These are phyloP conservation scores for Eleutherodactylus coqui DNA, from an alignment of 2,797 vertebrate species.

Conservation along the genomic window DNA sequence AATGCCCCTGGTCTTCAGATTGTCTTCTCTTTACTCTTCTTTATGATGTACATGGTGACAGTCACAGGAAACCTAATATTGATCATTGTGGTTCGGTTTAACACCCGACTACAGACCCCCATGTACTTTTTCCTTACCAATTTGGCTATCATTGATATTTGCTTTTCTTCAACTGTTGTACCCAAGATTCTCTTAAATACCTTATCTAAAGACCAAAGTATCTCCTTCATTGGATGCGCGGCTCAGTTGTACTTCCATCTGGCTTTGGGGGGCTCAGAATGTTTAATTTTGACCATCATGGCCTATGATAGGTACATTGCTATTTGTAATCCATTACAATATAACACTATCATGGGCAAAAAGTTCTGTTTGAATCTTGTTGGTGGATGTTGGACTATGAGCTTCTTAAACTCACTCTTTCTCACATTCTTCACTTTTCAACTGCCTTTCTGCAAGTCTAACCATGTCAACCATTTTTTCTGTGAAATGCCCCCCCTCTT, in stretches of 20 bases:
- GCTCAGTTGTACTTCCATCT: constrained; percentile 20
- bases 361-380: not conserved
- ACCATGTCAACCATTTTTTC: constrained; percentile 19
- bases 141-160: constrained; percentile 35
- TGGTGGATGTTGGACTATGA: not conserved
- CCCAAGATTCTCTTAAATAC: constrained; percentile 24
- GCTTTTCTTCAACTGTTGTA: constrained; percentile 6
- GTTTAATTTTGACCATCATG: constrained; percentile 24
- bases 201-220: constrained; percentile 4
- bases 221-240: constrained; percentile 29
- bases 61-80: constrained; percentile 28
- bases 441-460: constrained; percentile 40
- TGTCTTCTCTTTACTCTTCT: not conserved
- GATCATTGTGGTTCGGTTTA: constrained; percentile 26
- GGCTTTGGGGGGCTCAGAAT: constrained; percentile 13
- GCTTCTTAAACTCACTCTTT: not conserved
- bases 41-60: not conserved
- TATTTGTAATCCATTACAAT: constrained; percentile 41
- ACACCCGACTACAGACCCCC: constrained; percentile 2
- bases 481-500: constrained; percentile 47
- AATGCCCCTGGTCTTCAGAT: not conserved
- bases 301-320: constrained; percentile 23
- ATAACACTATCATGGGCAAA: constrained; percentile 33
- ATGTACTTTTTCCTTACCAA: constrained; percentile 49
- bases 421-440: constrained; percentile 17